A percentile compares a stretch with the other conserved stretches of the same genome.
Conservation (phyloP, 2,113 vertebrate species). For the Condylura cristata region DNA sequence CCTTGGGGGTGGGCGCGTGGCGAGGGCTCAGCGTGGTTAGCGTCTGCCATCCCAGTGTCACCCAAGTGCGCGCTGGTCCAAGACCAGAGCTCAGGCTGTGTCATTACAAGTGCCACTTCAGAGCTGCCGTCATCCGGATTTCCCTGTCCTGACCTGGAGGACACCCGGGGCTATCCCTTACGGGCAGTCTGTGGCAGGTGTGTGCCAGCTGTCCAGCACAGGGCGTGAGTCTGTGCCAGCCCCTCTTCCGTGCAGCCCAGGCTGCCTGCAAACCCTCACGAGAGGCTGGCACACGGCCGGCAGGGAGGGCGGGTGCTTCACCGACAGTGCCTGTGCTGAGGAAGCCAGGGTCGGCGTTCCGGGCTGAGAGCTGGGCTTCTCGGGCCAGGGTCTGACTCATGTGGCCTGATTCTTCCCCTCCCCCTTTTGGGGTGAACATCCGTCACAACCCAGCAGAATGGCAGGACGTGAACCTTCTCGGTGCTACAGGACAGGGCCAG, state of each 20-base stretch:
- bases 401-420: not conserved
- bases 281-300: not conserved
- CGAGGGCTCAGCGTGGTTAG: not conserved
- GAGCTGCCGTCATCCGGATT: not conserved
- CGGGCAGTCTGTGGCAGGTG: not conserved
- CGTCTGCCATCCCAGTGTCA: not conserved
- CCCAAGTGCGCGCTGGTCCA: not conserved
- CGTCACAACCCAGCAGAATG: not conserved
- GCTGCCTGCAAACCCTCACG: fast-evolving
- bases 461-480: not conserved
- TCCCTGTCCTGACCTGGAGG: not conserved
- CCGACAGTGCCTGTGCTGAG: fast-evolving
- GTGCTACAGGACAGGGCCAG: not conserved
- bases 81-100: not conserved
- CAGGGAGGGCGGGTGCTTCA: too few species aligned
- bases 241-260: not conserved
- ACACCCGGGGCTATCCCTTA: not conserved
- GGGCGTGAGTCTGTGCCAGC: too few species aligned
- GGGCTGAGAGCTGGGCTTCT: not conserved
- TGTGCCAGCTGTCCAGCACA: not conserved
- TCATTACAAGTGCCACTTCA: not conserved
- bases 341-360: not conserved
- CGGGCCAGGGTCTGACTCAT: not conserved
- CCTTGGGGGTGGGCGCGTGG: not conserved
- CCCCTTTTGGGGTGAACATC: not conserved